Conservation (phyloP, 2,113 vertebrate genomes). For the Cyprinodon brontotheroides region DNA sequence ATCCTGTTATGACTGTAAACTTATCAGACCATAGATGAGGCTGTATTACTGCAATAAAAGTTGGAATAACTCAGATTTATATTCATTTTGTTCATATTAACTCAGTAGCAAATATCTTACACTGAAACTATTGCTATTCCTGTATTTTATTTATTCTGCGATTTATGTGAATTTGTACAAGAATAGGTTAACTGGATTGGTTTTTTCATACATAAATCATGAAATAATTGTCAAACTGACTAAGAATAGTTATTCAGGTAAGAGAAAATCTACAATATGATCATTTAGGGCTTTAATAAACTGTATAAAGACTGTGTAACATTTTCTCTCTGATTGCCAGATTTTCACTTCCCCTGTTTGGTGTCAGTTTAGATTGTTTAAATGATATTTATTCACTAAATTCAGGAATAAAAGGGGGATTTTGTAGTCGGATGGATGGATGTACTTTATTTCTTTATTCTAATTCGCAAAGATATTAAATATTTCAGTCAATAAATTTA, state of each 20-base stretch:
- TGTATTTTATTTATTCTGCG: constrained; percentile 16
- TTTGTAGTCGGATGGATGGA: neutral
- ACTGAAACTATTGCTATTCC: neutral
- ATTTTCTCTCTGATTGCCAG: neutral
- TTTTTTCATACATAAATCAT: neutral
- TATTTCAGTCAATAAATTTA: neutral
- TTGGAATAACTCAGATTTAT: neutral
- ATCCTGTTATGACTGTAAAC: neutral
- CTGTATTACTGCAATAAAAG: neutral
- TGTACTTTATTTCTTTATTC: neutral
- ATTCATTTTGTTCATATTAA: neutral
- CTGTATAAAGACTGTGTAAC: too few species aligned
- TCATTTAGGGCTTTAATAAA: neutral
- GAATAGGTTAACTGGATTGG: neutral
- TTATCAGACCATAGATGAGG: neutral
- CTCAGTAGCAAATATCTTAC: neutral
- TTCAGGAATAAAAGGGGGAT: neutral
- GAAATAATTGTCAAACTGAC: neutral
- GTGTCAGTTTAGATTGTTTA: neutral
- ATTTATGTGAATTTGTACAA: neutral
- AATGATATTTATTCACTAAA: neutral
- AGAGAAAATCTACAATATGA: neutral
- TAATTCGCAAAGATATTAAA: neutral
- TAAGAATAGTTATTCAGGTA: too few species aligned
- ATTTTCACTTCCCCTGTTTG: neutral